phyloP scores from a whole-genome alignment of 2,797 vertebrate genomes.

The Anisognathus igniventris region DNA sequence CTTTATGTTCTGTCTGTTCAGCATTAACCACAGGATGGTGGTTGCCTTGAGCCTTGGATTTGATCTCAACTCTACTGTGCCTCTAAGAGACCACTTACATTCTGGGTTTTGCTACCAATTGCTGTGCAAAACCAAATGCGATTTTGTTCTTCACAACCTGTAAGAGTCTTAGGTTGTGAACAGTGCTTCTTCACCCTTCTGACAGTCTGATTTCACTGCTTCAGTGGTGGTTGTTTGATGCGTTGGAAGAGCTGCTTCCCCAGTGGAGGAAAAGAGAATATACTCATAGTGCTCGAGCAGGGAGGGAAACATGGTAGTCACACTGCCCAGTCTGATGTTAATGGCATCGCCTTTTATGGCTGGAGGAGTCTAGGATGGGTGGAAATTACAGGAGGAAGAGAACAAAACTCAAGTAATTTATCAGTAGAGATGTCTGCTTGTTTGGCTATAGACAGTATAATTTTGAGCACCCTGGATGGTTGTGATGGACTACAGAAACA shows the following conservation, averaged over 20 bases:
- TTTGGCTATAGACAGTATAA: background rate
- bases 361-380: background rate
- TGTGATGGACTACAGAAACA: background rate
- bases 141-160: background rate
- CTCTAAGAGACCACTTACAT: background rate
- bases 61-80: background rate
- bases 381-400: background rate
- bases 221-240: fast-evolving
- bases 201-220: background rate
- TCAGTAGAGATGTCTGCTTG: background rate
- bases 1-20: background rate
- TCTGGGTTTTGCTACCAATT: background rate
- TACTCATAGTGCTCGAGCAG: background rate
- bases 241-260: background rate
- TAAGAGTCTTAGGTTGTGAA: background rate
- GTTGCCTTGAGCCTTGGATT: background rate
- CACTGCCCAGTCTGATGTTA: background rate
- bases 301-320: background rate
- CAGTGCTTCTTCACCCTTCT: background rate
- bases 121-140: background rate
- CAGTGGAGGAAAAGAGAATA: background rate
- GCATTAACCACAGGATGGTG: background rate
- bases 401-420: background rate
- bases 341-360: background rate
- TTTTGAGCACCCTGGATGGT: background rate